Base-by-base conservation (phyloP, 2,113 vertebrate species). In the Coptodon rendalli region DNA sequence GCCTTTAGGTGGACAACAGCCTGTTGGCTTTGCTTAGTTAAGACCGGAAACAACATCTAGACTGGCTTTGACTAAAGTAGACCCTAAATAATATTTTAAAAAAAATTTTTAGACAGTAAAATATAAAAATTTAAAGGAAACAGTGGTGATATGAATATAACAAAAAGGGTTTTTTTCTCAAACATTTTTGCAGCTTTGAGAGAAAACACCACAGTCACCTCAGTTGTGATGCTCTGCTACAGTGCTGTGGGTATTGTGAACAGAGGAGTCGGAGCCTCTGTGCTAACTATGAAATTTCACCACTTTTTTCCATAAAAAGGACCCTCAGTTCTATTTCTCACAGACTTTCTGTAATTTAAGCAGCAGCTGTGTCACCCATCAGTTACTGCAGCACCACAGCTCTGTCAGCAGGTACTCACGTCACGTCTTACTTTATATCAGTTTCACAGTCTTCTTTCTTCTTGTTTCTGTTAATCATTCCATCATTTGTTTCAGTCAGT, bases 31-130 rank as follows among this genome's bases (percentile, higher is more conserved):
- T 9, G 38, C n/a, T 73, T 27, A 27, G 22, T 36, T 66, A 9
- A 1, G 38, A 43, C 36, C 2, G 1, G 38, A 71, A 24, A 71
- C 5, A 43, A 16, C 7, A 71, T 43, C n/a, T 71, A 24, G 38
- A 0, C 66, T 0, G 0, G n/a, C 38, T 71, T 43, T 71, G 63
- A 14, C 63, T 43, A 71, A 43, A 71, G 36, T 43, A 43, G 0
- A 71, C 63, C 3, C 11, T 9, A 3, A 71, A 71, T 24, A 24
- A 71, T 22, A 71, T 14, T 2, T 22, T 10, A 9, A 40, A 40
- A 3, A 40, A 8, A 40, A 10, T 5, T 40, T 68, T 71, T 71
- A 71, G 36, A 40, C n/a, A 2, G 3, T 27, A 71, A 3, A 71
- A 73, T 73, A 27, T 45, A 17, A 16, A 3, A 0, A 73, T 73